Base-by-base conservation (phyloP, 2,113 vertebrate species). In the Orientallactaga bullata region DNA sequence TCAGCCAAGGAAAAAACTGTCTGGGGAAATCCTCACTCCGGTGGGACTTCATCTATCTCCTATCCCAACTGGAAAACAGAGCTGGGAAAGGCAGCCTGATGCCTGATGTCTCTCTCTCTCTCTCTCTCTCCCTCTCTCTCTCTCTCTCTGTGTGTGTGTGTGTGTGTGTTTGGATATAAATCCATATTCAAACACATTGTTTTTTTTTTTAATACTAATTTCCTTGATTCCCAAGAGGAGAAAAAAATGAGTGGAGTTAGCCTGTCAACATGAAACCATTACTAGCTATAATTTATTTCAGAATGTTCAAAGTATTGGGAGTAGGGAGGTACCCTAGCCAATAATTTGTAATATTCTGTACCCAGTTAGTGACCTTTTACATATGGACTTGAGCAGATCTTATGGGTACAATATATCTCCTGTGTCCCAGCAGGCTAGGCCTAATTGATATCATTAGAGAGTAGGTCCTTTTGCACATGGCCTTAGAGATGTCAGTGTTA, bases 381-480 rank as follows among this genome's bases (percentile, higher is more conserved):
- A 98, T 98, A 98, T 97, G 98, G 98, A 98, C 97, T 98, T 97
- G 98, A 98, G 97, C 97, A 98, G 98, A 98, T 95, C 98, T 95
- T 95, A 92, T 73, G 97, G 92, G 92, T 96, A 97, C 96, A 97
- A 98, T 98, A 97, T 98, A 97, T 98, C 97, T 98, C 96, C 96
- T 96, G 96, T 98, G 98, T 99, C 98, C 99, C 71, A 96, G 97
- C 39, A 96, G 98, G 98, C 98, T 97, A 96, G 97, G 97, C 97
- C 97, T 98, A 98, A 99, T 98, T 98, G 98, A 98, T 98, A 98
- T 99, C 98, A 99, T 98, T 98, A 97, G 97, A 98, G 97, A 97
- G 98, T 98, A 97, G 97, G 98, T 98, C 97, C 97, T 97, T 96
- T 97, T 95, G 95, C 97, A 97, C 96, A 96, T 98, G 98, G 97